A percentile compares a stretch with the other conserved stretches of the same genome.
phyloP scores from a whole-genome alignment of 2,888 invertebrate genomes.

The Herminia tarsipennalis region DNA sequence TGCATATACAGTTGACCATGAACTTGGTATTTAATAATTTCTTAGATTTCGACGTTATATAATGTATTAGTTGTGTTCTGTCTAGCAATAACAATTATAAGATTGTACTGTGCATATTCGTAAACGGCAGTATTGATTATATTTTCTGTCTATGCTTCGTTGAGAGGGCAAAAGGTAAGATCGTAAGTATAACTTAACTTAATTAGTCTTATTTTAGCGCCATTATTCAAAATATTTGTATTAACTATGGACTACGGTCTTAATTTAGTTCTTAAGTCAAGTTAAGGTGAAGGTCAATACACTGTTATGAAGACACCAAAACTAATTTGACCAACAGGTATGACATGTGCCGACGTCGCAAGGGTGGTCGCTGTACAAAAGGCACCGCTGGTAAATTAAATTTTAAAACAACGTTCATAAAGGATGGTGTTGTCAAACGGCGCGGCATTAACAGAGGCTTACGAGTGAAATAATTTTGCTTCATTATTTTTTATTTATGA shows the following conservation, averaged over 20 bases:
- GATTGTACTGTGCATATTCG: slow-evolving; percentile 3
- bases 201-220: slow-evolving; percentile 65
- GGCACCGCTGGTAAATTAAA: slow-evolving; percentile 97
- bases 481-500: slow-evolving; percentile 75
- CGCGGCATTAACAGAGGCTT: slow-evolving; percentile 82
- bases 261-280: slow-evolving; percentile 29
- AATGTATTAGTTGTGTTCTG: slow-evolving; percentile 7
- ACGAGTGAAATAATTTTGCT: slow-evolving; percentile 76
- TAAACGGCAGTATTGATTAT: slow-evolving; percentile 17
- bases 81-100: slow-evolving; percentile 6
- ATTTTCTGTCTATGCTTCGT: slow-evolving; percentile 32
- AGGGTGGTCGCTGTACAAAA: slow-evolving; percentile 98
- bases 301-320: slow-evolving; percentile 62
- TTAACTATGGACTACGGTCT: slow-evolving; percentile 18
- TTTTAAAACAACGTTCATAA: slow-evolving; percentile 64
- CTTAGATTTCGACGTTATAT: background rate
- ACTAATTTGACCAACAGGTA: slow-evolving; percentile 91
- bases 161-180: slow-evolving; percentile 50
- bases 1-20: slow-evolving; percentile 6
- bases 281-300: slow-evolving; percentile 44
- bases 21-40: slow-evolving; percentile 13
- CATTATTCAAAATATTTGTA: slow-evolving; percentile 63
- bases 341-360: slow-evolving; percentile 98
- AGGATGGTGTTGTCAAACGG: slow-evolving; percentile 63
- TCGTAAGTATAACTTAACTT: slow-evolving; percentile 47